These are phyloP conservation scores for Nasonia giraulti DNA, from an alignment of 1,140 invertebrate genomes.

Conservation along the genomic window DNA sequence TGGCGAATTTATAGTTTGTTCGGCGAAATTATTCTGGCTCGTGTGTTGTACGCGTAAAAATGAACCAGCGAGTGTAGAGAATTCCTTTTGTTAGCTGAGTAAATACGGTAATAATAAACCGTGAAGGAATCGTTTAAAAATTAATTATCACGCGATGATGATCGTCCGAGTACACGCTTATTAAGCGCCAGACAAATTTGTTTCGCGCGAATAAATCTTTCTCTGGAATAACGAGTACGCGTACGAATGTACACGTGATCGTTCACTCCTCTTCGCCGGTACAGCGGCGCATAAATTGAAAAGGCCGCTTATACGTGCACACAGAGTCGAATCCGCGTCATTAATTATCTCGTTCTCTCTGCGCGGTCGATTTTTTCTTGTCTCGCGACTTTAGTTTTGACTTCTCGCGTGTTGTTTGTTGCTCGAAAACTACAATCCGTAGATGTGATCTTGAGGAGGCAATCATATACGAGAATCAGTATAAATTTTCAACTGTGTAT, in stretches of 20 bases:
- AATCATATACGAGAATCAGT: background rate
- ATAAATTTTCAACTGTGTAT: background rate
- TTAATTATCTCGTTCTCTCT: conserved; percentile 39
- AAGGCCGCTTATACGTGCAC: background rate
- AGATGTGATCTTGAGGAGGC: conserved; percentile 29
- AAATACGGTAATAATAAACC: conserved; percentile 1
- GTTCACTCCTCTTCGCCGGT: conserved; percentile 19
- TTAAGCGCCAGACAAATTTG: conserved; percentile 29
- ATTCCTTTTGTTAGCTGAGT: background rate
- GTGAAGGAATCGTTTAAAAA: conserved; percentile 20
- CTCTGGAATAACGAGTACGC: conserved; percentile 23
- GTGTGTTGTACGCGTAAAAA: no score
- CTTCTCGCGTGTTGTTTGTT: background rate
- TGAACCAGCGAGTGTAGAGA: no score
- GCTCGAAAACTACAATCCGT: background rate
- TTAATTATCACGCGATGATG: conserved; percentile 8
- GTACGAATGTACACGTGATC: conserved; percentile 12
- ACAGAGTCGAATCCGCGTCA: background rate
- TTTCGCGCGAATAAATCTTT: conserved; percentile 39
- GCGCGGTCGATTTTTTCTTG: background rate
- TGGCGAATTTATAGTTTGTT: conserved; percentile 6
- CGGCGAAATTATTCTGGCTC: background rate
- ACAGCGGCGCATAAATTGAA: conserved; percentile 35
- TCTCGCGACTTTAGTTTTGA: background rate
- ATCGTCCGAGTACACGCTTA: conserved; percentile 23